phyloP scores from a whole-genome alignment of 2,113 vertebrate genomes.

The Datnioides undecimradiatus region DNA sequence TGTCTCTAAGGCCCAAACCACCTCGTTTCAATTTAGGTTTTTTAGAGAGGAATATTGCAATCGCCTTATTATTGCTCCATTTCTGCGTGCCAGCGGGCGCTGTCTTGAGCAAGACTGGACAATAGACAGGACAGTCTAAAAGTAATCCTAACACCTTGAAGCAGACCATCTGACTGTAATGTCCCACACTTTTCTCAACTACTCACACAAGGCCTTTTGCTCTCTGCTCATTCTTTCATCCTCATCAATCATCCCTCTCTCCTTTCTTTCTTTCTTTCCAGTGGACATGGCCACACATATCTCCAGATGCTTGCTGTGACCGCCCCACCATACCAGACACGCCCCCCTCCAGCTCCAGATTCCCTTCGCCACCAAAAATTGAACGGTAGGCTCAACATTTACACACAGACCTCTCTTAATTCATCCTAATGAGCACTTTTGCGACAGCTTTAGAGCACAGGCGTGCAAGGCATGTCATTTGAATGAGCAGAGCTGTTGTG shows the following conservation, averaged over 20 bases:
- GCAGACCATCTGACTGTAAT: slow-evolving; percentile 44
- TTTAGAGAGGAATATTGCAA: slow-evolving; percentile 69
- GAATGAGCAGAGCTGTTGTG: slow-evolving; percentile 71
- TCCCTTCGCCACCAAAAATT: slow-evolving; percentile 78
- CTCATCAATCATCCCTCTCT: slow-evolving; percentile 52
- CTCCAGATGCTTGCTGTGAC: slow-evolving; percentile 74
- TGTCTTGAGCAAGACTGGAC: slow-evolving; percentile 47
- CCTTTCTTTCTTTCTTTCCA: slow-evolving; percentile 44
- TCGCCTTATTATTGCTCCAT: slow-evolving; percentile 68
- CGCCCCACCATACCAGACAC: slow-evolving; percentile 70
- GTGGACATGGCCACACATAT: slow-evolving; percentile 72
- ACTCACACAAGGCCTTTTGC: slow-evolving; percentile 25
- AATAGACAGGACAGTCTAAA: slow-evolving; percentile 48
- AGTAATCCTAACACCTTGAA: slow-evolving; percentile 57
- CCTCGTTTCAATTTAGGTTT: slow-evolving; percentile 71
- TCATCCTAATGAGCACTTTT: slow-evolving; percentile 81
- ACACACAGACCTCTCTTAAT: slow-evolving; percentile 78
- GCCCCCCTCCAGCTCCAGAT: slow-evolving; percentile 65
- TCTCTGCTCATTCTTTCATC: slow-evolving; percentile 27
- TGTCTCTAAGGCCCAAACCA: slow-evolving; percentile 56
- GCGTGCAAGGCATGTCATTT: slow-evolving; percentile 80
- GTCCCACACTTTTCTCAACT: slow-evolving; percentile 27
- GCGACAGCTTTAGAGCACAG: slow-evolving; percentile 80
- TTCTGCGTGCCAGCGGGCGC: slow-evolving; percentile 55
- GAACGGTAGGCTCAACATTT: slow-evolving; percentile 78